Conservation (phyloP, 2,888 invertebrate genomes). For the Aethes cnicana region DNA sequence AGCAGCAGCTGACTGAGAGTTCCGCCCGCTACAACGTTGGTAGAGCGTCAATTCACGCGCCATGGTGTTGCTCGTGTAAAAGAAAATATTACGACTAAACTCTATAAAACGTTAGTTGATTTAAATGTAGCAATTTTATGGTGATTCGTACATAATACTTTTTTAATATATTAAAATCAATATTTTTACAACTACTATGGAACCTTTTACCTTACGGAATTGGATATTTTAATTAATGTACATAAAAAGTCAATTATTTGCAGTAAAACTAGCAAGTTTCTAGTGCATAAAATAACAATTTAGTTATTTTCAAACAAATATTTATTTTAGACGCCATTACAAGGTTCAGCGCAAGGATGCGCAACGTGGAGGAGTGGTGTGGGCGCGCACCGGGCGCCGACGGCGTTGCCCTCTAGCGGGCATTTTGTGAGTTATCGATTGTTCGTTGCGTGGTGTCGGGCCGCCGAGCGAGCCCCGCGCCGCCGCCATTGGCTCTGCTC, state of each 20-base stretch:
- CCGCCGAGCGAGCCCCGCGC: constrained; percentile 36
- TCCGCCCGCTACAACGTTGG: constrained; percentile 65
- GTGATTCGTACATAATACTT: no score
- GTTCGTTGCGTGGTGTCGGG: constrained; percentile 53
- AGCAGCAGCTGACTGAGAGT: constrained; percentile 86
- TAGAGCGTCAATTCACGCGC: constrained; percentile 42
- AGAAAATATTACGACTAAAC: neutral
- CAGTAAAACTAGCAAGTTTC: neutral
- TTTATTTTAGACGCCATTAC: constrained; percentile 48
- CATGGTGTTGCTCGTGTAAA: neutral
- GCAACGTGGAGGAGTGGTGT: constrained; percentile 78
- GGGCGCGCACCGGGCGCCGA: constrained; percentile 72
- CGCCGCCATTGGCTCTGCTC: constrained; percentile 73
- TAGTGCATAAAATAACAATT: neutral
- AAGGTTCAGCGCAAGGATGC: constrained; percentile 64
- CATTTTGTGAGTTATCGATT: constrained; percentile 81
- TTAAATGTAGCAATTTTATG: no score
- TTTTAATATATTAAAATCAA: no score
- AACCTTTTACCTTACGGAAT: no score
- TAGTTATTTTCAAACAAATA: neutral
- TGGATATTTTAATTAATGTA: no score
- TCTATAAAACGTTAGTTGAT: neutral
- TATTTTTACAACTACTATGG: no score
- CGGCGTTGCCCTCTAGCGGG: constrained; percentile 78
- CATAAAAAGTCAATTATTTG: no score